A percentile compares a stretch with the other conserved stretches of the same genome.
phyloP scores from a whole-genome alignment of 2,113 vertebrate species.

The Pseudopodoces humilis region DNA sequence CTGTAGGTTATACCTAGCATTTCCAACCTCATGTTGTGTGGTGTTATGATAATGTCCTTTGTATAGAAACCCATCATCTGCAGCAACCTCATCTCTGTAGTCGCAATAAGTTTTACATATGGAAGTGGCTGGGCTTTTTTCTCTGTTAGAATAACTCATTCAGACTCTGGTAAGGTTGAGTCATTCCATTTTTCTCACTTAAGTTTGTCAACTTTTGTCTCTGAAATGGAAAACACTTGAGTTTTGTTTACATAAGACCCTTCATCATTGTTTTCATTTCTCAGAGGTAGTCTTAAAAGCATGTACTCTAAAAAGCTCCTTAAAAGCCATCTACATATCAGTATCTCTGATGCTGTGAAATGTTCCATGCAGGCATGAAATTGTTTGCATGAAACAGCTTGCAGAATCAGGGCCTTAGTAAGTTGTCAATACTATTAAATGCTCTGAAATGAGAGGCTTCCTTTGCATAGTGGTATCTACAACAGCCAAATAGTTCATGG shows the following conservation, averaged over 20 bases:
- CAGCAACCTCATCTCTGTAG: conserved; percentile 68
- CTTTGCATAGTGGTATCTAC: neutral
- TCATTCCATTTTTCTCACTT: conserved; percentile 63
- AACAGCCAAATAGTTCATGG: neutral
- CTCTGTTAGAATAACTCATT: conserved; percentile 59
- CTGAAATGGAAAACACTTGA: conserved; percentile 40
- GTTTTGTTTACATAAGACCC: conserved; percentile 50
- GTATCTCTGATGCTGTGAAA: conserved; percentile 51
- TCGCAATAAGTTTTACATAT: conserved; percentile 61
- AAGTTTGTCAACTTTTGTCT: conserved; percentile 57
- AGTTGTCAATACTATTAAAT: conserved; percentile 2
- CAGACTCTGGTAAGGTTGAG: conserved; percentile 51
- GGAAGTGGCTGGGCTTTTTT: conserved; percentile 58
- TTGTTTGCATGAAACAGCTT: conserved; percentile 58
- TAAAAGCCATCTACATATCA: conserved; percentile 28
- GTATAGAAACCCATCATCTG: conserved; percentile 68
- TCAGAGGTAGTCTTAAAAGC: conserved; percentile 32
- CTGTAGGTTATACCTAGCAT: conserved; percentile 73
- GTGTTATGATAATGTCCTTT: conserved; percentile 70
- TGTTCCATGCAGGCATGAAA: conserved; percentile 47
- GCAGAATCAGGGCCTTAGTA: conserved; percentile 55
- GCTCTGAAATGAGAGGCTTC: conserved; percentile 11
- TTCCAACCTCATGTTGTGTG: conserved; percentile 72
- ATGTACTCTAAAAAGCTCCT: conserved; percentile 35
- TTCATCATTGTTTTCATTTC: conserved; percentile 29